phyloP scores from a whole-genome alignment of 2,113 vertebrate genomes.

The Chaetodon trifascialis region DNA sequence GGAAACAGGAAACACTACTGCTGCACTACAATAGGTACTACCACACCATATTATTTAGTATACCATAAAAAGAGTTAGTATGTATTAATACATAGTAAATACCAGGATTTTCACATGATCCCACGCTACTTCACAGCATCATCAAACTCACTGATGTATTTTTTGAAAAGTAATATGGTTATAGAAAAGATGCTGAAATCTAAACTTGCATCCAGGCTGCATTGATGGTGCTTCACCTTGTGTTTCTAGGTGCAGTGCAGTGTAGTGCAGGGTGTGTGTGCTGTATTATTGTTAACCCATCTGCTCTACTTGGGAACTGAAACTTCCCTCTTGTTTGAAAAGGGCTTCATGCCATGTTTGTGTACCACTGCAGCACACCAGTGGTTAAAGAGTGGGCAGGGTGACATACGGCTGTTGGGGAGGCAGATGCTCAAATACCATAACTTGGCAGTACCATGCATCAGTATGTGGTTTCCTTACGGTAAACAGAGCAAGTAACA shows the following conservation, averaged over 20 bases:
- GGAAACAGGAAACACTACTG: no score
- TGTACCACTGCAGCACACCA: not conserved
- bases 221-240: not conserved
- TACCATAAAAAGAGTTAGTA: no score
- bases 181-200: not conserved
- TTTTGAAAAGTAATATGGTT: no score
- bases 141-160: no score
- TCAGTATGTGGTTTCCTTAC: slow-evolving; percentile 56
- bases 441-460: not conserved
- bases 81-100: no score
- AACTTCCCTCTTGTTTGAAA: slow-evolving; percentile 21
- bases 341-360: fast-evolving
- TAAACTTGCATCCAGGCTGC: not conserved
- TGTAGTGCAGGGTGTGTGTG: not conserved
- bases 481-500: slow-evolving; percentile 16
- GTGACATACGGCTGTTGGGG: not conserved
- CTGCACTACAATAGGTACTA: no score
- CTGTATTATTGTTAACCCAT: not conserved
- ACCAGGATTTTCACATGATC: no score
- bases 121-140: no score
- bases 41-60: no score
- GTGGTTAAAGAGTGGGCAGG: slow-evolving; percentile 40
- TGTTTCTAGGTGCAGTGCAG: not conserved
- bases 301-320: not conserved
- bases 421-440: not conserved